These are phyloP conservation scores for Bucorvus abyssinicus DNA, from an alignment of 2,797 vertebrate species.

Conservation along the genomic window DNA sequence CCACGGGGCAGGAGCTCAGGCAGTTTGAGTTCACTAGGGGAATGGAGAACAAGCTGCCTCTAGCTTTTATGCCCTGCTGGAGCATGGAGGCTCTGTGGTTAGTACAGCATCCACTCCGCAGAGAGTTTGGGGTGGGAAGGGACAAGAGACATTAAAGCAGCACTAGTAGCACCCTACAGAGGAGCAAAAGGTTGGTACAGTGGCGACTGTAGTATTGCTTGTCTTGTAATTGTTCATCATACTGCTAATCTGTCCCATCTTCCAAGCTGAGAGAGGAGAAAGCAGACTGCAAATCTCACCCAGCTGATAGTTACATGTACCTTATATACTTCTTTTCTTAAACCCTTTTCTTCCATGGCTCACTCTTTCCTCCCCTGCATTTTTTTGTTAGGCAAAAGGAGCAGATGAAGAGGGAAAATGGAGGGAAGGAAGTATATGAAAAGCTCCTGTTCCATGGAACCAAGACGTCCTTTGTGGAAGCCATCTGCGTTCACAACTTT, in stretches of 20 bases:
- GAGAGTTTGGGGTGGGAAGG: background rate
- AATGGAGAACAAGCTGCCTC: background rate
- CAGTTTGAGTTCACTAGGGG: background rate
- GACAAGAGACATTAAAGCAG: background rate
- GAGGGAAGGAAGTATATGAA: constrained; percentile 71
- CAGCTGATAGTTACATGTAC: background rate
- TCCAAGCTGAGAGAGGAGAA: background rate
- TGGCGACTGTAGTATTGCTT: background rate
- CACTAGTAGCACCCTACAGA: background rate
- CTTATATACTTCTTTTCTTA: background rate
- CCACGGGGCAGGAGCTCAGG: background rate
- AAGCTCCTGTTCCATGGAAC: constrained; percentile 84
- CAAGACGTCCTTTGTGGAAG: background rate
- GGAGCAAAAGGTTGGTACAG: background rate
- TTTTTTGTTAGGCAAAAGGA: constrained; percentile 80
- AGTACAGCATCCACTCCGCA: background rate
- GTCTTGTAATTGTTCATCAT: background rate
- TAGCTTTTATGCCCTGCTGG: background rate
- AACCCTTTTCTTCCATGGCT: background rate
- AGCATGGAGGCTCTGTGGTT: background rate
- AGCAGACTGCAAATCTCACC: background rate
- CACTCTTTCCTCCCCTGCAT: background rate
- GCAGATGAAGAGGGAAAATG: constrained; percentile 79
- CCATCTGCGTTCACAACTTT: constrained; percentile 85
- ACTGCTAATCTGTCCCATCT: background rate